Percentiles rank a stretch among this genome's conserved stretches.
Evolutionary conservation across 2,888 invertebrate species (phyloP).

Genomic region (Camptogramma bilineatum): DNA sequence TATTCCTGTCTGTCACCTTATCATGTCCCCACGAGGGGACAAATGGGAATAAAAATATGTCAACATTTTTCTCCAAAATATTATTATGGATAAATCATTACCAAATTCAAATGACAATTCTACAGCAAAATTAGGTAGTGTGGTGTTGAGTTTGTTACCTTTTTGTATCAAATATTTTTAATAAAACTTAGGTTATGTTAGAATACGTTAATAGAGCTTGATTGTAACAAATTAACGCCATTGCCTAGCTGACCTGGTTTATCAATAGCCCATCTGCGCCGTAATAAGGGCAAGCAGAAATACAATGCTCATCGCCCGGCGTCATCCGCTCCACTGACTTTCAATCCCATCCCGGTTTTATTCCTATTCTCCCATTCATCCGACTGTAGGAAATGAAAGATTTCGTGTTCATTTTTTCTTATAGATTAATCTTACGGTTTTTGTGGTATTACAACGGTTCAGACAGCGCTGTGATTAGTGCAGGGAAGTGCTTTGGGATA

Average conservation of each 20-base stretch:
- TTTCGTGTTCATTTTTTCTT: constrained; percentile 64
- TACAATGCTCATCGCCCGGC: constrained; percentile 69
- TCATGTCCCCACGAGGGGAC: too few species aligned
- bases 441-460: constrained; percentile 12
- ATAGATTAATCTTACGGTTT: constrained; percentile 45
- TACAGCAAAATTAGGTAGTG: too few species aligned
- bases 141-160: too few species aligned
- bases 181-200: too few species aligned
- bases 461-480: constrained; percentile 19
- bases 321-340: constrained; percentile 69
- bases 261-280: constrained; percentile 28
- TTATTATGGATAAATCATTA: too few species aligned
- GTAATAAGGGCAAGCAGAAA: constrained; percentile 37
- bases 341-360: constrained; percentile 68
- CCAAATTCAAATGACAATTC: too few species aligned
- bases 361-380: constrained; percentile 55
- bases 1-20: too few species aligned
- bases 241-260: constrained; percentile 21
- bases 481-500: background rate
- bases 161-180: too few species aligned
- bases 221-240: background rate
- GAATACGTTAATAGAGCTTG: background rate
- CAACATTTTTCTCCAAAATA: too few species aligned
- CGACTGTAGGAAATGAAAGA: constrained; percentile 72
- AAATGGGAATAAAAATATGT: too few species aligned